These are phyloP conservation scores for Homalodisca vitripennis DNA, from an alignment of 1,140 invertebrate species.

Conservation along the genomic window DNA sequence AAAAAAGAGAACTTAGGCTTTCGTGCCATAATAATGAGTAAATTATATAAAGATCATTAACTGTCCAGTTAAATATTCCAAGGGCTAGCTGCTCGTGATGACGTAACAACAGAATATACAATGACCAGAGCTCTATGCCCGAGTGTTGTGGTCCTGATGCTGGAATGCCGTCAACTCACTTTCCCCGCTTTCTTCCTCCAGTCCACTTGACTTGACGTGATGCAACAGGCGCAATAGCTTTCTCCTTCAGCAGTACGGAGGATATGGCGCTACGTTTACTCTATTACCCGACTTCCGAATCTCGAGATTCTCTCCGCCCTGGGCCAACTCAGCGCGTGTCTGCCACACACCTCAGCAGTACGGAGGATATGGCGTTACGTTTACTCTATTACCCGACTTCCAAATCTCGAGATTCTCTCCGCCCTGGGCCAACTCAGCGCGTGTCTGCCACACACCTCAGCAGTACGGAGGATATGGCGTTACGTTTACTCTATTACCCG, in stretches of 20 bases:
- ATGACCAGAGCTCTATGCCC: not conserved
- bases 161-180: slow-evolving; percentile 4
- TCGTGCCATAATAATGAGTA: not conserved
- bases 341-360: too few relatives aligned
- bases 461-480: too few relatives aligned
- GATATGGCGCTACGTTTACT: not conserved
- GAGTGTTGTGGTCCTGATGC: not conserved
- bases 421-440: too few relatives aligned
- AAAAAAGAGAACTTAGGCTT: not conserved
- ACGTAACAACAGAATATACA: not conserved
- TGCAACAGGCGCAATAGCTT: slow-evolving; percentile 6
- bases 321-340: too few relatives aligned
- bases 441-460: too few relatives aligned
- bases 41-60: not conserved
- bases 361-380: too few relatives aligned
- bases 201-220: not conserved
- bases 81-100: not conserved
- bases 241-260: not conserved
- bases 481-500: too few relatives aligned
- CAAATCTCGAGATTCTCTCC: too few relatives aligned
- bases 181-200: slow-evolving; percentile 16
- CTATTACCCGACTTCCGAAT: not conserved
- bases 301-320: too few relatives aligned
- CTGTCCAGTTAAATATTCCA: not conserved
- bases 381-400: too few relatives aligned